These are phyloP conservation scores for Rhinolophus ferrumequinum DNA, from an alignment of 2,113 vertebrate species.

Conservation along the genomic window DNA sequence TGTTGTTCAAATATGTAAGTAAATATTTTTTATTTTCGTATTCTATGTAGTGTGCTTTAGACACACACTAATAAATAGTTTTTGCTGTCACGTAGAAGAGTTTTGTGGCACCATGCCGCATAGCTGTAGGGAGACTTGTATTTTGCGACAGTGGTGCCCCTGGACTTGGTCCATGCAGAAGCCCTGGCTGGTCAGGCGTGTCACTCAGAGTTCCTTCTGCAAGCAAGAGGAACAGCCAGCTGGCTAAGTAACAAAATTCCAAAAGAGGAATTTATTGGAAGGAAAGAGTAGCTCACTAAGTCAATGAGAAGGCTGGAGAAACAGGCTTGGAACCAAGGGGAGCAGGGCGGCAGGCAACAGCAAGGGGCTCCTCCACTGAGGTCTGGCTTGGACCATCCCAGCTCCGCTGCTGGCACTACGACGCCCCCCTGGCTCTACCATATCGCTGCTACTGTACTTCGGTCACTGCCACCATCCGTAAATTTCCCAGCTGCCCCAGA, in stretches of 20 bases:
- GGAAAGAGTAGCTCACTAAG: neutral
- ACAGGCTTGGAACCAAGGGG: neutral
- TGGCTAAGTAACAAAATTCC: neutral
- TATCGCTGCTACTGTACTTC: fast-evolving
- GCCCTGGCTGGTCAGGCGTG: neutral
- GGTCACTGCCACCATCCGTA: too few species aligned
- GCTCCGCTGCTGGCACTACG: too few species aligned
- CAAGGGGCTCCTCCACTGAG: neutral
- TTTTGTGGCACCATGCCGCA: neutral
- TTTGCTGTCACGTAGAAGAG: neutral
- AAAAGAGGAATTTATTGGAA: neutral
- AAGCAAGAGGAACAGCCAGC: neutral
- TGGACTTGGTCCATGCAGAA: neutral
- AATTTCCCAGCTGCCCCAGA: neutral
- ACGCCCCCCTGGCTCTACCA: neutral
- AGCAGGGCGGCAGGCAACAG: neutral
- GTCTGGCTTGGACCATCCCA: neutral
- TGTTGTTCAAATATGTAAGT: neutral
- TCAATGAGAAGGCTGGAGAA: neutral
- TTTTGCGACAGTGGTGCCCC: neutral
- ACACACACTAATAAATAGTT: neutral
- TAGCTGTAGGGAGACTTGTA: neutral
- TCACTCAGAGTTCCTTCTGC: neutral
- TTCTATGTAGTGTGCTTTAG: neutral
- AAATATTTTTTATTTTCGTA: neutral